phyloP scores from a whole-genome alignment of 2,113 vertebrate genomes.

The Tragelaphus imberbis region DNA sequence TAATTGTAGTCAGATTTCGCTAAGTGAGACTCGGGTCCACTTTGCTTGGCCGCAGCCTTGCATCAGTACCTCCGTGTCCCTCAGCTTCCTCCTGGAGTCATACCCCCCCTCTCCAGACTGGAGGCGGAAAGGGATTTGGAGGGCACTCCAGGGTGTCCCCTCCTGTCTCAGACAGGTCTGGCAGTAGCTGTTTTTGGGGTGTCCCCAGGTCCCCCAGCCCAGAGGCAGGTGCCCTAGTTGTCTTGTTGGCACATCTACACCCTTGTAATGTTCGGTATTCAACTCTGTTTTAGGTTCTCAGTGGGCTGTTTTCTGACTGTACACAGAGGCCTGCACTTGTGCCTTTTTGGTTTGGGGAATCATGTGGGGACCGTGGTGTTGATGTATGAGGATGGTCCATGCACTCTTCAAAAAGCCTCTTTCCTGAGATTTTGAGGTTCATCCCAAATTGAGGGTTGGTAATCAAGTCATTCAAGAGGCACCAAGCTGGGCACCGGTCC shows the following conservation, averaged over 20 bases:
- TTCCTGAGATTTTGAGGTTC: not conserved
- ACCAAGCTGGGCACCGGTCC: too few relatives aligned
- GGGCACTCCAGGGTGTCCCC: not conserved
- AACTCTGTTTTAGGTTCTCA: too few relatives aligned
- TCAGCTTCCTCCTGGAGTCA: not conserved
- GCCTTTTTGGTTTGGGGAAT: not conserved
- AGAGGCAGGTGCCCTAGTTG: too few relatives aligned
- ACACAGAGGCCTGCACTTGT: fast-evolving
- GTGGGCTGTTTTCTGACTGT: not conserved
- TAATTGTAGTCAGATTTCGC: not conserved
- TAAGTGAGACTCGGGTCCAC: not conserved
- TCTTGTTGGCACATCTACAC: not conserved
- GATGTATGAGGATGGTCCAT: not conserved
- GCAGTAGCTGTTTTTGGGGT: not conserved
- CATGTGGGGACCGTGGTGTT: too few relatives aligned
- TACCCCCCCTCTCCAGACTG: not conserved
- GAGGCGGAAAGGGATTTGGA: not conserved
- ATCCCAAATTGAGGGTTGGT: not conserved
- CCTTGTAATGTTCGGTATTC: fast-evolving
- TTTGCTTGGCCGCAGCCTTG: too few relatives aligned
- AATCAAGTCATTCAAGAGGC: not conserved
- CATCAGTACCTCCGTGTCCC: fast-evolving
- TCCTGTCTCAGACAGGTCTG: not conserved
- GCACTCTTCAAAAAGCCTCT: not conserved
- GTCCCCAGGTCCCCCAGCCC: too few relatives aligned